Percentiles rank a stretch among this genome's conserved stretches.
Conservation (phyloP, 2,888 invertebrate genomes). For the Camptogramma bilineatum region DNA sequence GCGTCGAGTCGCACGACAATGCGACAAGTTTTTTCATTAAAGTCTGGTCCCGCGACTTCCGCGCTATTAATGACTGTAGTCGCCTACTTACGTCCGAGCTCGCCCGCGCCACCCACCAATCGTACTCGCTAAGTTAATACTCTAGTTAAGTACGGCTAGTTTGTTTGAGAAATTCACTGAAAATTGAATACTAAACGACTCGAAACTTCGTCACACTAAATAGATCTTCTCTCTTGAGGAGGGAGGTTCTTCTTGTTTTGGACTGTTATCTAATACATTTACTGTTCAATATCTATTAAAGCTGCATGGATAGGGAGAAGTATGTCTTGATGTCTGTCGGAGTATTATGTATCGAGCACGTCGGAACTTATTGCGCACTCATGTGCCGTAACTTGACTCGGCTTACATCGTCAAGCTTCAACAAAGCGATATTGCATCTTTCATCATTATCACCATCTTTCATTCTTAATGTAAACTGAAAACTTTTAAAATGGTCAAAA, state of each 20-base stretch:
- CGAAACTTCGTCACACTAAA: too few species aligned
- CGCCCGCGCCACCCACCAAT: neutral
- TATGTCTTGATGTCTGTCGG: neutral
- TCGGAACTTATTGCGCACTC: neutral
- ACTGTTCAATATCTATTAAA: too few species aligned
- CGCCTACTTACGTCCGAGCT: neutral
- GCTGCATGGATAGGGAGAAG: neutral
- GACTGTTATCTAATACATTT: too few species aligned
- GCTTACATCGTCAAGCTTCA: neutral
- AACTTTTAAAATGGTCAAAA: too few species aligned
- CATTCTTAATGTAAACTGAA: too few species aligned
- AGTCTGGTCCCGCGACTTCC: neutral
- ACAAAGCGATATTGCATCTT: neutral
- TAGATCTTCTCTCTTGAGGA: too few species aligned
- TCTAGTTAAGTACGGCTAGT: neutral
- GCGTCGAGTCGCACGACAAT: neutral
- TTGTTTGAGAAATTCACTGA: neutral
- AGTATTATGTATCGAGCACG: neutral
- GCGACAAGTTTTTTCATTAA: constrained; percentile 10
- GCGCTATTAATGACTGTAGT: neutral
- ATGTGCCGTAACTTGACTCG: neutral
- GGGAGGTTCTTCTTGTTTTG: too few species aligned
- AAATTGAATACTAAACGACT: too few species aligned
- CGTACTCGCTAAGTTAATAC: neutral
- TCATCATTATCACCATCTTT: too few species aligned